Percentiles rank a stretch among this genome's conserved stretches.
These are phyloP conservation scores for Paelopatides confundens DNA, from an alignment of 53 echinoderm and acorn worm genomes.

Conservation along the genomic window DNA sequence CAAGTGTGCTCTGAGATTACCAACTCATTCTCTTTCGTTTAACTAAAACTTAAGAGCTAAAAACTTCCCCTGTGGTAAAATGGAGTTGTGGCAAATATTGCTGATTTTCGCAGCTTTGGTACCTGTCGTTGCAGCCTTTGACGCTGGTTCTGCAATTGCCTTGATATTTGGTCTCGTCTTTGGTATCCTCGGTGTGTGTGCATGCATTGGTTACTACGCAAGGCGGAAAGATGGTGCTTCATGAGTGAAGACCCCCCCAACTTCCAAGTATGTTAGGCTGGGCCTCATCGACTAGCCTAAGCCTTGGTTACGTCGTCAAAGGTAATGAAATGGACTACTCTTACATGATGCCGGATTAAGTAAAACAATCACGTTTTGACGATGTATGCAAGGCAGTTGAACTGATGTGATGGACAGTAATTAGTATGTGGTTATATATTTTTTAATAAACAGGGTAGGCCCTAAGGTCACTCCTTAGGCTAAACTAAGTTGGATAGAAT, in stretches of 20 bases:
- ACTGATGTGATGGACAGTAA: not conserved
- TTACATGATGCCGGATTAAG: not conserved
- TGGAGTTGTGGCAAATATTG: constrained; percentile 70
- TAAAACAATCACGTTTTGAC: not conserved
- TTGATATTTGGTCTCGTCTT: constrained; percentile 93
- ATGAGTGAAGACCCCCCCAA: not conserved
- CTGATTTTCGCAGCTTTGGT: constrained; percentile 73
- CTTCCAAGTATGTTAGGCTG: not conserved
- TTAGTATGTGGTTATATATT: too few species aligned
- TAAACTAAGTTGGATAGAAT: too few species aligned
- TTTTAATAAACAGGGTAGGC: too few species aligned
- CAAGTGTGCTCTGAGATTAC: too few species aligned
- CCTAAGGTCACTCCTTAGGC: too few species aligned
- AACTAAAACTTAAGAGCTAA: too few species aligned
- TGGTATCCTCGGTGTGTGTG: constrained; percentile 92
- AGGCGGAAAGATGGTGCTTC: constrained; percentile 69
- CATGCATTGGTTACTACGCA: constrained; percentile 95
- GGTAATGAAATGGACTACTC: not conserved
- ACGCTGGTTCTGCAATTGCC: constrained; percentile 93
- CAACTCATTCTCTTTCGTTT: not conserved
- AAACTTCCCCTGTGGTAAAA: not conserved
- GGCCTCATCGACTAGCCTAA: not conserved
- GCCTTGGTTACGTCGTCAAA: not conserved
- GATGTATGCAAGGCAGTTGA: not conserved
- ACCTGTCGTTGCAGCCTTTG: constrained; percentile 93